A percentile compares a stretch with the other conserved stretches of the same genome.
phyloP scores from a whole-genome alignment of 2,113 vertebrate genomes.

The Elachura formosa region DNA sequence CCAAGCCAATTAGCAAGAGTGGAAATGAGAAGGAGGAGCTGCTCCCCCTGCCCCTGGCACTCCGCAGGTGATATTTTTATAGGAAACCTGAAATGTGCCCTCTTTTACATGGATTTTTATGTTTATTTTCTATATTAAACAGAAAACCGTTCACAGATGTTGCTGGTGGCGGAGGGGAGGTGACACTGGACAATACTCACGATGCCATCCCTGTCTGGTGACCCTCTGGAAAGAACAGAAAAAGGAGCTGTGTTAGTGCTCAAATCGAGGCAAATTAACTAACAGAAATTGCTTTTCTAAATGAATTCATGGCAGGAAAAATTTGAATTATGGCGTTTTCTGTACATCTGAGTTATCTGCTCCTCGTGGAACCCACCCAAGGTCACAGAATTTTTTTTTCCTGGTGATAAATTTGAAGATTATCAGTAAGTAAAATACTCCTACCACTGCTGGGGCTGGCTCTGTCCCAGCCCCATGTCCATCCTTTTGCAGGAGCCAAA shows the following conservation, averaged over 20 bases:
- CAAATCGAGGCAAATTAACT: no score
- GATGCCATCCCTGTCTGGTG: conserved; percentile 90
- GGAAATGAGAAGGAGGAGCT: background rate
- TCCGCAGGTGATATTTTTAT: background rate
- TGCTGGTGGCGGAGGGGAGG: background rate
- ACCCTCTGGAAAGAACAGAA: conserved; percentile 79
- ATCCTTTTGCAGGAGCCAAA: background rate
- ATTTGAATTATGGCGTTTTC: fast-evolving
- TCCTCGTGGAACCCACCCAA: fast-evolving
- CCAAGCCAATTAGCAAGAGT: background rate
- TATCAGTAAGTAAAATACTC: background rate
- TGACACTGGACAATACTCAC: conserved; percentile 73
- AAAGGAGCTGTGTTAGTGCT: background rate
- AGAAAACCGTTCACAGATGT: background rate
- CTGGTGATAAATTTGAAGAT: background rate
- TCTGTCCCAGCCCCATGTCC: fast-evolving
- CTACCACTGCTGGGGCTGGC: background rate
- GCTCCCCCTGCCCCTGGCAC: background rate
- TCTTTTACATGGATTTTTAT: fast-evolving
- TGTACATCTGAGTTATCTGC: background rate
- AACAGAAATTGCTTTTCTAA: fast-evolving
- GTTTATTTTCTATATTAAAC: conserved; percentile 18
- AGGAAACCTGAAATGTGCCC: fast-evolving
- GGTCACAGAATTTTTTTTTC: fast-evolving
- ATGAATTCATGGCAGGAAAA: fast-evolving